phyloP scores from a whole-genome alignment of 2,113 vertebrate species.

The Hassar affinis region DNA sequence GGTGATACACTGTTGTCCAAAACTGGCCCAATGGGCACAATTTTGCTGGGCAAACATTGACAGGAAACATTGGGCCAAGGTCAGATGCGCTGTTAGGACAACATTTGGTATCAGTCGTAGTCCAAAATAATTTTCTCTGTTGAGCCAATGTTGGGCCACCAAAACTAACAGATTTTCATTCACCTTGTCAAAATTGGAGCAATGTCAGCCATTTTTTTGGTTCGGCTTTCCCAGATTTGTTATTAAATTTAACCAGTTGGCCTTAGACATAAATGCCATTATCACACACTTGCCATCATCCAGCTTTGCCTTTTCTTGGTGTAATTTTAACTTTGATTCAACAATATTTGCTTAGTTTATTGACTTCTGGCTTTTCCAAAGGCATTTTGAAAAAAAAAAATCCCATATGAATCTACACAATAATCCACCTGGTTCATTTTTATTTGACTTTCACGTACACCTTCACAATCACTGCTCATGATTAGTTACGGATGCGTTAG shows the following conservation, averaged over 20 bases:
- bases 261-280: neutral
- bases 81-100: neutral
- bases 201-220: neutral
- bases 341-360: neutral
- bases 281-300: neutral
- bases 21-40: neutral
- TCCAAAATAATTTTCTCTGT: neutral
- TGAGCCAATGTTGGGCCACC: neutral
- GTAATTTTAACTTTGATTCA: neutral
- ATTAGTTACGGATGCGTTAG: neutral
- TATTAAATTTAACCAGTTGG: neutral
- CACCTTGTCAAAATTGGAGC: neutral
- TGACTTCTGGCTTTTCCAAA: neutral
- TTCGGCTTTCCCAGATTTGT: neutral
- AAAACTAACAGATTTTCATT: neutral
- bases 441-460: neutral
- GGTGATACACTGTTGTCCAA: neutral
- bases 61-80: neutral
- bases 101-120: neutral
- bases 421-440: neutral
- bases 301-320: neutral
- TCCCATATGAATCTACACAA: neutral
- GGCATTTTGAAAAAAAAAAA: neutral
- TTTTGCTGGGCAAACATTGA: neutral
- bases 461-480: neutral